Conservation (phyloP, 2,888 invertebrate species). For the Ophioninae sp. region DNA sequence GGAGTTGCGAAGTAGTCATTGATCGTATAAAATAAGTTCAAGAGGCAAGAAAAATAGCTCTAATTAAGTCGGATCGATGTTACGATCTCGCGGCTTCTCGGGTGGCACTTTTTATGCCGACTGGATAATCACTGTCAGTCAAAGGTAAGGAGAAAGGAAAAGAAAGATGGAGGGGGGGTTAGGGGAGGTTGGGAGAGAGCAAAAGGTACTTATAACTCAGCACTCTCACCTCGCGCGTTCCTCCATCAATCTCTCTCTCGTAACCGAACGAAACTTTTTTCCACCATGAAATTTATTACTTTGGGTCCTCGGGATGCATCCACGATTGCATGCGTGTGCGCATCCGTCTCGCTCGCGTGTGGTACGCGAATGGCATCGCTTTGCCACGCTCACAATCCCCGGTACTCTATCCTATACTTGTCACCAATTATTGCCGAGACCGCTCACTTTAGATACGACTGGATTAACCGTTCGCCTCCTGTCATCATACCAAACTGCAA, state of each 20-base stretch:
- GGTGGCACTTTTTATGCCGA: slow-evolving; percentile 73
- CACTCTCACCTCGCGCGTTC: slow-evolving; percentile 75
- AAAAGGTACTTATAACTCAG: slow-evolving; percentile 73
- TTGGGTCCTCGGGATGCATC: slow-evolving; percentile 61
- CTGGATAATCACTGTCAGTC: slow-evolving; percentile 72
- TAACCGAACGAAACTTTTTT: slow-evolving; percentile 74
- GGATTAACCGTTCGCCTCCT: slow-evolving; percentile 33
- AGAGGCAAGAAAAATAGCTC: slow-evolving; percentile 62
- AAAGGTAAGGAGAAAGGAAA: slow-evolving; percentile 15
- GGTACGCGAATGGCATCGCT: slow-evolving; percentile 44
- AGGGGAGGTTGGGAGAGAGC: slow-evolving; percentile 54
- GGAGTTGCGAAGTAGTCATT: not conserved
- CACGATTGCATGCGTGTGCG: slow-evolving; percentile 56
- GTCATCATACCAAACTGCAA: slow-evolving; percentile 33
- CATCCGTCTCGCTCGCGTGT: slow-evolving; percentile 54
- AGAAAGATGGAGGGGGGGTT: slow-evolving; percentile 21
- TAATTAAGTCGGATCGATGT: slow-evolving; percentile 66
- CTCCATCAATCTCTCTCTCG: slow-evolving; percentile 76
- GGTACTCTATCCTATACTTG: slow-evolving; percentile 58
- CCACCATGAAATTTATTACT: slow-evolving; percentile 74
- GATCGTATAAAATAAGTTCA: slow-evolving; percentile 69
- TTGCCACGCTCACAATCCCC: slow-evolving; percentile 45
- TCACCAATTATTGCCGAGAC: slow-evolving; percentile 62
- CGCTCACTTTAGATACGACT: slow-evolving; percentile 25
- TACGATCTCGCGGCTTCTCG: slow-evolving; percentile 67